Percentiles rank a stretch among this genome's conserved stretches.
phyloP scores from a whole-genome alignment of 2,888 invertebrate genomes.

The Idaea straminata region DNA sequence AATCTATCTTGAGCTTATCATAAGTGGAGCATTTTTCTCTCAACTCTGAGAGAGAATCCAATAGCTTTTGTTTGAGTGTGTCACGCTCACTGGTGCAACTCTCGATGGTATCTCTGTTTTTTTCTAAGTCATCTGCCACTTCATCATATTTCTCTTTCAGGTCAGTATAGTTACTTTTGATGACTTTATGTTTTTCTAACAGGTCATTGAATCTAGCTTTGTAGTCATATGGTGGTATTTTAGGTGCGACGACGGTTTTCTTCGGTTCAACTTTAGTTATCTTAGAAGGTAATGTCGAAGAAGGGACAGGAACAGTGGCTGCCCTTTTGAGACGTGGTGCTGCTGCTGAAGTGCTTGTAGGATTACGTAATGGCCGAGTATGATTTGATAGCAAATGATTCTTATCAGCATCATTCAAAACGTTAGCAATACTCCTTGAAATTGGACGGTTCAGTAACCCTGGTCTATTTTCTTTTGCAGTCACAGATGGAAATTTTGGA shows the following conservation, averaged over 20 bases:
- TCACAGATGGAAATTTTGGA: conserved; percentile 58
- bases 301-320: conserved; percentile 52
- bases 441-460: conserved; percentile 48
- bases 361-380: conserved; percentile 54
- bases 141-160: conserved; percentile 76
- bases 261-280: conserved; percentile 57
- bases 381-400: conserved; percentile 64
- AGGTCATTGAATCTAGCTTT: conserved; percentile 83
- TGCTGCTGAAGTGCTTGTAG: conserved; percentile 36
- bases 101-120: conserved; percentile 61
- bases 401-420: conserved; percentile 66
- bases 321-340: conserved; percentile 61
- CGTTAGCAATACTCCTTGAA: conserved; percentile 51
- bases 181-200: conserved; percentile 77
- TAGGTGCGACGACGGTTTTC: conserved; percentile 70
- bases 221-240: conserved; percentile 82
- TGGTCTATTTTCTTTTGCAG: conserved; percentile 64
- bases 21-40: conserved; percentile 55
- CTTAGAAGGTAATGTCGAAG: conserved; percentile 49
- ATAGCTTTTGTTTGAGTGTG: conserved; percentile 59
- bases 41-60: conserved; percentile 57
- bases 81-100: conserved; percentile 54
- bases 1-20: conserved; percentile 64
- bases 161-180: conserved; percentile 76
- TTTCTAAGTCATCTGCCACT: conserved; percentile 75